Percentiles rank a stretch among this genome's conserved stretches.
Evolutionary conservation across 2,888 invertebrate species (phyloP).

Genomic region (Pammene aurita): DNA sequence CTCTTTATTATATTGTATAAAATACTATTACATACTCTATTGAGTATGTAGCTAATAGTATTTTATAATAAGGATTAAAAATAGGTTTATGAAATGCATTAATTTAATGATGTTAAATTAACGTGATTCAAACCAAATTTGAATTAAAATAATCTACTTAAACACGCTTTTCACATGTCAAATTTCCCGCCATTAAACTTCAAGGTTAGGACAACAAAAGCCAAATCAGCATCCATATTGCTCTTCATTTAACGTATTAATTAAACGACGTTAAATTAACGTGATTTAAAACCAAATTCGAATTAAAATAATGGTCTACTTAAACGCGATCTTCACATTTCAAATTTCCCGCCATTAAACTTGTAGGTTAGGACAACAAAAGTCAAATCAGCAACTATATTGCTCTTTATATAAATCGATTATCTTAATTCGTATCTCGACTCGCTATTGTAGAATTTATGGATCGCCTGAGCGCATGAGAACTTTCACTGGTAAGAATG

Average conservation of each 20-base stretch:
- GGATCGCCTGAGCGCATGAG: slow-evolving; percentile 11
- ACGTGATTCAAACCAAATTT: too few species aligned
- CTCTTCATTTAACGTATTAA: neutral
- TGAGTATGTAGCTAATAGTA: too few species aligned
- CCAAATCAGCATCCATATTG: slow-evolving; percentile 29
- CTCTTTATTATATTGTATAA: too few species aligned
- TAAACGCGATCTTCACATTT: slow-evolving; percentile 13
- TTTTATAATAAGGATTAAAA: too few species aligned
- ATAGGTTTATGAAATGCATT: too few species aligned
- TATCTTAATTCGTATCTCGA: slow-evolving; percentile 17
- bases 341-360: slow-evolving; percentile 25
- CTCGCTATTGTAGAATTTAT: slow-evolving; percentile 28
- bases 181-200: slow-evolving; percentile 25
- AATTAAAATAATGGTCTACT: slow-evolving; percentile 20
- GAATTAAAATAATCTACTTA: slow-evolving; percentile 19
- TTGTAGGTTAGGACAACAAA: slow-evolving; percentile 13
- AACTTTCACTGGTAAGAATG: slow-evolving; percentile 32
- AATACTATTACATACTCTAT: too few species aligned
- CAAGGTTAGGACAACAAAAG: slow-evolving; percentile 17
- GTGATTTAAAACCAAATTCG: too few species aligned
- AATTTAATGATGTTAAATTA: too few species aligned
- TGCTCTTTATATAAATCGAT: slow-evolving; percentile 24
- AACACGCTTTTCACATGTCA: slow-evolving; percentile 17
- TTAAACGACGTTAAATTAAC: too few species aligned
- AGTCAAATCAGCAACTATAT: slow-evolving; percentile 31